These are phyloP conservation scores for Diplodus puntazzo DNA, from an alignment of 2,797 vertebrate genomes.

Conservation along the genomic window DNA sequence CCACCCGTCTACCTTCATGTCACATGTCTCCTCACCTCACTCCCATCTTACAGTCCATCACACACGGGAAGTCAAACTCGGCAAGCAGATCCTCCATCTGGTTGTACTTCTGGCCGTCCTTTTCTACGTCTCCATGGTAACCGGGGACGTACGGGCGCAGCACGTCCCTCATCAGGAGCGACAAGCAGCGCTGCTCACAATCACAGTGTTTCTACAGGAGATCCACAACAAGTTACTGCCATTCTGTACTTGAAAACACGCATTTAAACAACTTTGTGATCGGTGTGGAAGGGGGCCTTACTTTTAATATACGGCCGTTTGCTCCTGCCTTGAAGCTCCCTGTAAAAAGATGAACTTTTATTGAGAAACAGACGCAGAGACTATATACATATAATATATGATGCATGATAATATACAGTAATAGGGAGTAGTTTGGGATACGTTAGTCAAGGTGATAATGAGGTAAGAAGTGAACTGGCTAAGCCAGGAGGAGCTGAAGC, in stretches of 20 bases:
- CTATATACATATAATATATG: too few species aligned
- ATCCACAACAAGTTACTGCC: background rate
- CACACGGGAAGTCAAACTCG: slow-evolving; percentile 94
- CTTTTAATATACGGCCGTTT: slow-evolving; percentile 94
- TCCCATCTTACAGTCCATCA: slow-evolving; percentile 99
- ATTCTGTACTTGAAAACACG: background rate
- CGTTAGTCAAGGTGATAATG: background rate
- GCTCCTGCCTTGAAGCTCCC: slow-evolving; percentile 98
- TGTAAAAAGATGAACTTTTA: slow-evolving; percentile 68
- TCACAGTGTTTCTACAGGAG: slow-evolving; percentile 93
- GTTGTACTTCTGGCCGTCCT: slow-evolving; percentile 97
- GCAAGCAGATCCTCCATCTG: slow-evolving; percentile 99
- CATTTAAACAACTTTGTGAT: background rate
- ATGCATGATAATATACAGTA: background rate
- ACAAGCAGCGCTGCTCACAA: slow-evolving; percentile 95
- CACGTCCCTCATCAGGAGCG: slow-evolving; percentile 93
- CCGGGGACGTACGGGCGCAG: slow-evolving; percentile 93
- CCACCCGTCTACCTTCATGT: background rate
- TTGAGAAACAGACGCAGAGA: slow-evolving; percentile 14
- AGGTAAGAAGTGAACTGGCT: background rate
- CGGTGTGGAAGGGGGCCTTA: slow-evolving; percentile 43
- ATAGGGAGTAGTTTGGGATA: background rate
- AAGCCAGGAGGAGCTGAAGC: background rate
- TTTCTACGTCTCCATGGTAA: slow-evolving; percentile 96
- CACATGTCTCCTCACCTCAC: slow-evolving; percentile 88